These are phyloP conservation scores for Coturnix japonica DNA, from an alignment of 2,113 vertebrate species.

Conservation along the genomic window DNA sequence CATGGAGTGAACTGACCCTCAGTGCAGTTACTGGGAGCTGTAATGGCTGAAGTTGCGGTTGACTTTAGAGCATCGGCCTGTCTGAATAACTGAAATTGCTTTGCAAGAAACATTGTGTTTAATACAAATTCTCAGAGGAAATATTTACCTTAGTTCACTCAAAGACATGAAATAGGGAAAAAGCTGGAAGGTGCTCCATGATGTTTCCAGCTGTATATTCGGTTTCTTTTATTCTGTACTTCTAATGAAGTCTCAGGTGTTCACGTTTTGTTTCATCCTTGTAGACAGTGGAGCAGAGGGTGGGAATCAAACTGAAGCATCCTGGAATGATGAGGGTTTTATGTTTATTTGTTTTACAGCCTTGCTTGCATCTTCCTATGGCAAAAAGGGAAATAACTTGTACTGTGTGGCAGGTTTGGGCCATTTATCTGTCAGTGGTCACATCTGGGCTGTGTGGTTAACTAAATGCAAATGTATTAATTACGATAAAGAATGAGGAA, in stretches of 20 bases:
- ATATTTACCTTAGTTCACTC: background rate
- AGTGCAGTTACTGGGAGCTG: rapidly evolving
- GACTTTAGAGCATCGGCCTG: background rate
- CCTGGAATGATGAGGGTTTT: background rate
- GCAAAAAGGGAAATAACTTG: background rate
- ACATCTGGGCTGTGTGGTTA: background rate
- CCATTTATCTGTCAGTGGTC: background rate
- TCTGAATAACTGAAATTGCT: background rate
- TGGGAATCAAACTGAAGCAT: background rate
- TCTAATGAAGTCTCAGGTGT: background rate
- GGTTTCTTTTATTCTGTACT: background rate
- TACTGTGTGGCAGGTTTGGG: background rate
- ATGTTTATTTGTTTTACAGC: background rate
- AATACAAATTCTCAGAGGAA: background rate
- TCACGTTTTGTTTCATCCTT: background rate
- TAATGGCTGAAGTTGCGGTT: background rate
- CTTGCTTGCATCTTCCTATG: background rate
- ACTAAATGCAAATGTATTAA: background rate
- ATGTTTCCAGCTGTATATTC: background rate
- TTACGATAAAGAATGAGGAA: background rate
- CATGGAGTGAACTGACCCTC: background rate
- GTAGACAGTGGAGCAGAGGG: background rate
- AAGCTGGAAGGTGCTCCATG: background rate
- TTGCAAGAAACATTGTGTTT: background rate
- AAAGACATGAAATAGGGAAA: background rate